A percentile compares a stretch with the other conserved stretches of the same genome.
phyloP scores from a whole-genome alignment of 2,797 vertebrate genomes.

The Scyliorhinus canicula region DNA sequence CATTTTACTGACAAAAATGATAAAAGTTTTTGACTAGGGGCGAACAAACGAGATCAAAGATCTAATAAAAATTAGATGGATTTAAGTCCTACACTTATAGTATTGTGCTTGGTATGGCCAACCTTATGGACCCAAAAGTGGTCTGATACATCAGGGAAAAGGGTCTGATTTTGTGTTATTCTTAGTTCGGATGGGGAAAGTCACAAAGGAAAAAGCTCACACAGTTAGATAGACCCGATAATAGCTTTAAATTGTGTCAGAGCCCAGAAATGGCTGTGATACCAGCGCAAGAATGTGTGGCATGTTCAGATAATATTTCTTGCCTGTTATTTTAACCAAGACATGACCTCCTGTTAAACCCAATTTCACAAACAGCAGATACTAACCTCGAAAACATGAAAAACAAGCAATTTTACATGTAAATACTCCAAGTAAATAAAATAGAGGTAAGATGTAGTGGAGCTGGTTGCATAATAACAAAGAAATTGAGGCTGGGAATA shows the following conservation, averaged over 20 bases:
- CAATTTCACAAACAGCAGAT: background rate
- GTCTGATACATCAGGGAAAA: background rate
- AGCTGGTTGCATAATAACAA: background rate
- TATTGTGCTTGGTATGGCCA: background rate
- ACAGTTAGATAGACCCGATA: background rate
- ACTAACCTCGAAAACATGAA: background rate
- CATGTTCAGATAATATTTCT: background rate
- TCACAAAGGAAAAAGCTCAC: background rate
- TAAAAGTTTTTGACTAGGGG: background rate
- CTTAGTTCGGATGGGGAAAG: background rate
- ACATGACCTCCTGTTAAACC: background rate
- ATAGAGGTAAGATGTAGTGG: background rate
- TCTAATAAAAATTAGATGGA: background rate
- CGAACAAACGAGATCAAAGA: background rate
- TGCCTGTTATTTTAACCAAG: background rate
- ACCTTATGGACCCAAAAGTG: background rate
- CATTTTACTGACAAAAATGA: background rate
- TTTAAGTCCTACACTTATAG: background rate
- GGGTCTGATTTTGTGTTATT: background rate
- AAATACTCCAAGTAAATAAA: background rate
- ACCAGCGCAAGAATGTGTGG: background rate
- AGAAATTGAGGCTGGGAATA: background rate
- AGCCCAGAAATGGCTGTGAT: background rate
- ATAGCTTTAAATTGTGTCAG: background rate
- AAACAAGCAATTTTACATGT: background rate